Evolutionary conservation across 1,140 invertebrate genomes (phyloP).

Genomic region (Drepana arcuata): DNA sequence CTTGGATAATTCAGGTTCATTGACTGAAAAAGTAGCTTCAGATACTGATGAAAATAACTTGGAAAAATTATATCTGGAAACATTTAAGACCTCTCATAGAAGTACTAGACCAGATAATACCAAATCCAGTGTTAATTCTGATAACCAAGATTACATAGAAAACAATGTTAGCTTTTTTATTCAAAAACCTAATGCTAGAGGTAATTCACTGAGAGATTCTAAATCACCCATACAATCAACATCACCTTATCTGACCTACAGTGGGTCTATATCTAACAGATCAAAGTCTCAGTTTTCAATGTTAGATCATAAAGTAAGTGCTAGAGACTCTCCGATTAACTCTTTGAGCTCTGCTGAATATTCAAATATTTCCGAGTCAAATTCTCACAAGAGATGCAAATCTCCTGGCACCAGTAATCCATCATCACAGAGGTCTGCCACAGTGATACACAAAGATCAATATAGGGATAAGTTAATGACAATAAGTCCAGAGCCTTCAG

Average conservation of each 20-base stretch:
- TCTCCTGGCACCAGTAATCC: slow-evolving; percentile 40
- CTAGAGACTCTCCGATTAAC: slow-evolving; percentile 15
- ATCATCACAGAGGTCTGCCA: slow-evolving; percentile 25
- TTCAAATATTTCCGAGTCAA: slow-evolving; percentile 3
- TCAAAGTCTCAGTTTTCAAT: slow-evolving; percentile 27
- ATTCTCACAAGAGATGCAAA: slow-evolving; percentile 17
- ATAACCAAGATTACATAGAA: background rate
- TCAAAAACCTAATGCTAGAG: slow-evolving; percentile 21
- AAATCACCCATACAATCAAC: slow-evolving; percentile 21
- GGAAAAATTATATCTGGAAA: slow-evolving; percentile 56
- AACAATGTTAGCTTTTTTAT: slow-evolving; percentile 33
- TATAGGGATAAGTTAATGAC: slow-evolving; percentile 25
- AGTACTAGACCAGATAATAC: slow-evolving; percentile 15
- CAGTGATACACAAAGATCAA: slow-evolving; percentile 31
- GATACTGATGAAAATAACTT: slow-evolving; percentile 43
- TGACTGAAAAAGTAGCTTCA: slow-evolving; percentile 3
- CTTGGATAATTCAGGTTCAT: too few relatives aligned
- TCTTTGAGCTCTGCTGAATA: slow-evolving; percentile 5
- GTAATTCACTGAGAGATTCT: slow-evolving; percentile 11
- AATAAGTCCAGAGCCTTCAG: slow-evolving; percentile 43
- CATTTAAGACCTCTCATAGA: slow-evolving; percentile 41
- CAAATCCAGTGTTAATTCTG: background rate
- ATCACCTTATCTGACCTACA: slow-evolving; percentile 13
- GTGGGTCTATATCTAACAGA: slow-evolving; percentile 10
- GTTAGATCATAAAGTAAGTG: slow-evolving; percentile 14